Base-by-base conservation (phyloP, 1,140 invertebrate genomes). In the Megathymus violae region DNA sequence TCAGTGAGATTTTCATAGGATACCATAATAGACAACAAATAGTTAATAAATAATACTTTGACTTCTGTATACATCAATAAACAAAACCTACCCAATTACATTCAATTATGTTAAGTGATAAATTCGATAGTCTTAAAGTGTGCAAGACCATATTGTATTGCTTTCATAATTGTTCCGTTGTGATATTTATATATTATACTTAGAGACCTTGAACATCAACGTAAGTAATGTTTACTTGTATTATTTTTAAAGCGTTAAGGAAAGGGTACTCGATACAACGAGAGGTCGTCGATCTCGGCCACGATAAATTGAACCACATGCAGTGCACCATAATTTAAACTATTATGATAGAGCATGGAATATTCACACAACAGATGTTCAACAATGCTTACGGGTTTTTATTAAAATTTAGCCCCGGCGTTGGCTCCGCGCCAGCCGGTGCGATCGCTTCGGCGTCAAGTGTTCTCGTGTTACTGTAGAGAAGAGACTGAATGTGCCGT, bases 341-440 rank as follows among this genome's bases (percentile, higher is more conserved):
- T 52, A 40, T 40, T 52, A 52, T 52, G 16, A 52, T 52, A 52
- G 48, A 40, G 7, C 48, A 34, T 11, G 27, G 34, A 40, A 22
- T 34, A 40, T 52, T 22, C 34, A 40, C 34, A 52, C 48, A 50
- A 67, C 71, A 72, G 62, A 70, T 70, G 71, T 60, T 65, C 19
- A 67, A 71, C 68, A 71, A 74, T 72, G 52, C 62, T 43, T 60
- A 43, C 34, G 38, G 38, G 58, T 69, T 72, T 72, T 72, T 65
- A 68, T 70, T 76, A 70, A 76, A 76, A 76, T 73, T 62, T 11
- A 11, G 34, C 27, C 7, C 67, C 34, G 52, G 14, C 27, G 14
- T 51, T 76, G 73, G 73, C 73, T 27, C n/a, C 25, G 27, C 38
- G 73, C 73, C 73, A 76, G 60, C 44, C 17, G n/a, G 60, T 13